Conservation (phyloP, 2,888 invertebrate genomes). For the Pseudoips prasinana region DNA sequence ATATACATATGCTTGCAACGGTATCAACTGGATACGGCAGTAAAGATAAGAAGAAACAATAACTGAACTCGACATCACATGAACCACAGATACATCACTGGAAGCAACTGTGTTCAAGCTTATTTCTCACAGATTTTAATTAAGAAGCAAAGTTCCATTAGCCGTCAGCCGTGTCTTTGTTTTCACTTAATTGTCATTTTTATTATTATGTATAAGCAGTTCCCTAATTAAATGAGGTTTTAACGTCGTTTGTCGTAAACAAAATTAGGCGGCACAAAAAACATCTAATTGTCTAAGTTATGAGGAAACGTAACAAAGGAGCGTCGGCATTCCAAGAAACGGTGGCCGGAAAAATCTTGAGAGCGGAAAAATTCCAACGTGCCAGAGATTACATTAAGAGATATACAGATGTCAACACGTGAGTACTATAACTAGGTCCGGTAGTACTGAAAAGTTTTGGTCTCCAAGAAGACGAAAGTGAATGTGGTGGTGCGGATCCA, state of each 20-base stretch:
- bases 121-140: conserved; percentile 50
- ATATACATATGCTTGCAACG: conserved; percentile 24
- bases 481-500: conserved; percentile 45
- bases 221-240: conserved; percentile 13
- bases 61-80: too few species aligned
- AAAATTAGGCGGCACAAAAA: conserved; percentile 13
- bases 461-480: conserved; percentile 52
- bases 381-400: too few species aligned
- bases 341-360: too few species aligned
- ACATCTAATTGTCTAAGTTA: conserved; percentile 7
- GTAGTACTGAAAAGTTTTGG: conserved; percentile 20
- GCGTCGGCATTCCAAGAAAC: too few species aligned
- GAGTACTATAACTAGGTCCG: conserved; percentile 16
- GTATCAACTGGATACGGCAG: conserved; percentile 24
- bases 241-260: conserved; percentile 15
- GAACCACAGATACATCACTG: conserved; percentile 28
- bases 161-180: conserved; percentile 21
- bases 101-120: conserved; percentile 36
- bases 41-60: conserved; percentile 25
- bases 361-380: too few species aligned
- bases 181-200: conserved; percentile 39
- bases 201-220: conserved; percentile 33
- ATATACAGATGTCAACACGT: conserved; percentile 9
- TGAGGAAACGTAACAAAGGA: not conserved
- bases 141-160: conserved; percentile 38